Conservation (phyloP, 2,113 vertebrate genomes). For the Brienomyrus longianalis region DNA sequence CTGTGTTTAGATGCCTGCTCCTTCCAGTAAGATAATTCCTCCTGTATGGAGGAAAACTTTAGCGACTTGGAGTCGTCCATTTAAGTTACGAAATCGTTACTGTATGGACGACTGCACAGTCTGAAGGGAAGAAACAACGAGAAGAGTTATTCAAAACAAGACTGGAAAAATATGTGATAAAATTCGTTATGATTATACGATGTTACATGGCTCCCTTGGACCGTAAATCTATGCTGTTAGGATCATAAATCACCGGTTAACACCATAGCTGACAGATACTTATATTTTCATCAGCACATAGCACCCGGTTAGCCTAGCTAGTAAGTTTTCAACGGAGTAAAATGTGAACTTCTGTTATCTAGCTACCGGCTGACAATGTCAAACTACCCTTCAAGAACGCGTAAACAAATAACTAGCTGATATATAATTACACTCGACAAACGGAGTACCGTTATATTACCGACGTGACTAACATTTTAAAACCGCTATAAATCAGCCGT, state of each 20-base stretch:
- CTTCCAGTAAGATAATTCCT: constrained; percentile 83
- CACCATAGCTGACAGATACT: background rate
- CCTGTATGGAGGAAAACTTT: constrained; percentile 73
- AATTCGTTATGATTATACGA: background rate
- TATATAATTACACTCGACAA: background rate
- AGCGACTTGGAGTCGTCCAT: constrained; percentile 69
- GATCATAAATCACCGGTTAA: background rate
- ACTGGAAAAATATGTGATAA: background rate
- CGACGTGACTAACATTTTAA: background rate
- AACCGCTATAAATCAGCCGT: background rate
- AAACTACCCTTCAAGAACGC: background rate
- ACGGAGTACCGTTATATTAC: background rate
- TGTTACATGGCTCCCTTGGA: background rate
- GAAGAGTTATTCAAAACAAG: background rate
- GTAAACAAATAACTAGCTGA: background rate
- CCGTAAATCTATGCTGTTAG: background rate
- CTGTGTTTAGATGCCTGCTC: constrained; percentile 74
- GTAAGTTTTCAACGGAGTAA: background rate
- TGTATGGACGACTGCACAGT: background rate
- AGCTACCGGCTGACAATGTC: background rate
- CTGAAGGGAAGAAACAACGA: background rate
- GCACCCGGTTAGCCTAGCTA: background rate
- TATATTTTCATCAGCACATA: background rate
- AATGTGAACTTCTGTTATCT: background rate
- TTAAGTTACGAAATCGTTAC: constrained; percentile 3